Evolutionary conservation across 1,140 invertebrate species (phyloP).

Genomic region (Diuraphis noxia): DNA sequence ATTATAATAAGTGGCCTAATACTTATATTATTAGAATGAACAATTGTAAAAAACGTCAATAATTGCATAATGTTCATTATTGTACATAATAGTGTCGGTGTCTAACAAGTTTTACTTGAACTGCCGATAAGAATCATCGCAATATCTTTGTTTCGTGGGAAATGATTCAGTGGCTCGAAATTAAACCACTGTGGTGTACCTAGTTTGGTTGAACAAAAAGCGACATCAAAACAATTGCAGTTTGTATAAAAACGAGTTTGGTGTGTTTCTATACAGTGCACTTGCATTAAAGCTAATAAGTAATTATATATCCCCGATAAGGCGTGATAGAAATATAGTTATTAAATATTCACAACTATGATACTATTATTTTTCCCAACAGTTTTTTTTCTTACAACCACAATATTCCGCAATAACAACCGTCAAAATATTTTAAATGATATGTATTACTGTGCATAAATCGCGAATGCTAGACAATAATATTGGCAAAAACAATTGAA

Average conservation of each 20-base stretch:
- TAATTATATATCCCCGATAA: background rate
- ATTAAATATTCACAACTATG: conserved; percentile 32
- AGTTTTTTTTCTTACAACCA: background rate
- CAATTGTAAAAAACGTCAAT: background rate
- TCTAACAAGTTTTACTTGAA: conserved; percentile 36
- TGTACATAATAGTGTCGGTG: background rate
- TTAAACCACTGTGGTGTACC: background rate
- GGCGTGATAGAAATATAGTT: conserved; percentile 16
- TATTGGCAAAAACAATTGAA: conserved; percentile 1
- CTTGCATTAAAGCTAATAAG: background rate
- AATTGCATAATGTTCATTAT: conserved; percentile 1
- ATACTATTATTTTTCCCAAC: conserved; percentile 14
- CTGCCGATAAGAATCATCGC: conserved; percentile 16
- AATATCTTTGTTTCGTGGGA: conserved; percentile 41
- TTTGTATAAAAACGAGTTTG: conserved; percentile 45
- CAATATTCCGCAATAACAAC: background rate
- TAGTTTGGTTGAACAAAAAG: conserved; percentile 15
- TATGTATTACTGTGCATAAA: background rate
- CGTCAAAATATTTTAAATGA: background rate
- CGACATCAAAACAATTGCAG: conserved; percentile 15
- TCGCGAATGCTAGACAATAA: background rate
- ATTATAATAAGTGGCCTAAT: background rate
- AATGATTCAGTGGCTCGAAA: conserved; percentile 15
- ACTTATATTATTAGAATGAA: background rate
- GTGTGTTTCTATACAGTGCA: background rate